A percentile compares a stretch with the other conserved stretches of the same genome.
Evolutionary conservation across 2,797 vertebrate species (phyloP).

Genomic region (Pitangus sulphuratus): DNA sequence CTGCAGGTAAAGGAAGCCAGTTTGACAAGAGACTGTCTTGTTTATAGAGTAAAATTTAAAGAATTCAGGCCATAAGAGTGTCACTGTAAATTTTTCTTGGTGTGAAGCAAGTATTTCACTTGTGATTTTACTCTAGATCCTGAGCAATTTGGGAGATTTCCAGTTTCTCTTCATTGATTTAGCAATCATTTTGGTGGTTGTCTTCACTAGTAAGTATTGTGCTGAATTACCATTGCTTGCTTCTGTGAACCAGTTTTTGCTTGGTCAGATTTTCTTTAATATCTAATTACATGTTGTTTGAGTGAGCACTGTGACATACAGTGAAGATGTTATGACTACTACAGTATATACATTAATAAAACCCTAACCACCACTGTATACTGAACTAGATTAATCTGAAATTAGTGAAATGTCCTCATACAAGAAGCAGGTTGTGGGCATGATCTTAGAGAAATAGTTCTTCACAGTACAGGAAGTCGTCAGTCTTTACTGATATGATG

Average conservation of each 20-base stretch:
- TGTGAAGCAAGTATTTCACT: neutral
- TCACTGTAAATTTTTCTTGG: neutral
- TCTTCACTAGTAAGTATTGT: conserved; percentile 94
- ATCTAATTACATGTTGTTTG: neutral
- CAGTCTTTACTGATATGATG: neutral
- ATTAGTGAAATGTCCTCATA: neutral
- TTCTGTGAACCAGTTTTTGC: neutral
- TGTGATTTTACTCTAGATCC: conserved; percentile 80
- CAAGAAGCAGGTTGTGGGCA: neutral
- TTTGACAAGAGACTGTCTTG: neutral
- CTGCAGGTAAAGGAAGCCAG: neutral
- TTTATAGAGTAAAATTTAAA: neutral
- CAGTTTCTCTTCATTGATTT: conserved; percentile 99
- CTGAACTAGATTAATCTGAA: neutral
- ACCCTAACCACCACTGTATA: neutral
- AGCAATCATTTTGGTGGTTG: conserved; percentile 94
- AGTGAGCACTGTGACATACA: neutral
- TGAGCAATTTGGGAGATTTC: conserved; percentile 95
- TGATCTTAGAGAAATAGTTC: neutral
- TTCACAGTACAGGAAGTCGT: neutral
- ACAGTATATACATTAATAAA: neutral
- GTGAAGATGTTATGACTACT: neutral
- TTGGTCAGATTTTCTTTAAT: neutral
- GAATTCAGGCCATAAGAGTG: neutral
- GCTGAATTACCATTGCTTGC: neutral